These are phyloP conservation scores for Diachasmimorpha longicaudata DNA, from an alignment of 1,140 invertebrate species.

Conservation along the genomic window DNA sequence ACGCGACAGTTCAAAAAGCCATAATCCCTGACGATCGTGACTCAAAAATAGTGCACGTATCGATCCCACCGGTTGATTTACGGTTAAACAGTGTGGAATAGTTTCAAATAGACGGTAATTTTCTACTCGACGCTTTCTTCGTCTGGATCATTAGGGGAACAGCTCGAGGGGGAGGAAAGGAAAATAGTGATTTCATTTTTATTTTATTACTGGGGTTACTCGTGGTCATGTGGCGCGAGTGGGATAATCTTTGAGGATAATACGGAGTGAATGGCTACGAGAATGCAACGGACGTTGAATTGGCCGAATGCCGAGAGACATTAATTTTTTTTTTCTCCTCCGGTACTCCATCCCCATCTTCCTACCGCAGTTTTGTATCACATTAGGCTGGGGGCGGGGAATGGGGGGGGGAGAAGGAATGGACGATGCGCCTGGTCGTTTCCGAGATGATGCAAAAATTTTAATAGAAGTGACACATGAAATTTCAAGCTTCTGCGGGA, in stretches of 20 bases:
- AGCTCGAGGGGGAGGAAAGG: neutral
- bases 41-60: constrained; percentile 8
- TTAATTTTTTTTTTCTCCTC: too few species aligned
- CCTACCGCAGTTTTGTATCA: too few species aligned
- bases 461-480: too few species aligned
- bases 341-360: too few species aligned
- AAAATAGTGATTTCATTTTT: neutral
- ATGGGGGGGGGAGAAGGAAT: too few species aligned
- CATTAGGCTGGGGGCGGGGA: too few species aligned
- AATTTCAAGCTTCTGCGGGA: too few species aligned
- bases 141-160: neutral
- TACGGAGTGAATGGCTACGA: neutral
- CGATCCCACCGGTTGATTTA: neutral
- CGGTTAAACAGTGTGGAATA: neutral
- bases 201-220: neutral
- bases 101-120: constrained; percentile 5
- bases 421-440: too few species aligned
- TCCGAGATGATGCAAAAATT: too few species aligned
- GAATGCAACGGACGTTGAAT: neutral
- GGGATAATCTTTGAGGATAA: neutral
- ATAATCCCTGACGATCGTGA: neutral
- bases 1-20: constrained; percentile 17
- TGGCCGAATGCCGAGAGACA: neutral
- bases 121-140: neutral
- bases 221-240: neutral